A percentile compares a stretch with the other conserved stretches of the same genome.
Conservation (phyloP, 2,888 invertebrate species). For the Tenodera sinensis region DNA sequence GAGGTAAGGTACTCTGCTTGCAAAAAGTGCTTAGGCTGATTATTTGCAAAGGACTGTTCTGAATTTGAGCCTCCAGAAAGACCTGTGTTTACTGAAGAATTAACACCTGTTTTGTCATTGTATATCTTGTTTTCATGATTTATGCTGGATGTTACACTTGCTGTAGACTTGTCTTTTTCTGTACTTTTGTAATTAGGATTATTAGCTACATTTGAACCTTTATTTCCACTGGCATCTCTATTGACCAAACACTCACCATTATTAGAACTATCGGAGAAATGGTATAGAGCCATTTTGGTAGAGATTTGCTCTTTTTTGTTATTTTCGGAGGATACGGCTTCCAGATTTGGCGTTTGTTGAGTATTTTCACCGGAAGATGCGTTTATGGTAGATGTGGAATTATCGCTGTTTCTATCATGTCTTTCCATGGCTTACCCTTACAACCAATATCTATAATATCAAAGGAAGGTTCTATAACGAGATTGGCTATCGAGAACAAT, state of each 20-base stretch:
- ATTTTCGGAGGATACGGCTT: background rate
- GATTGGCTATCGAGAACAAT: background rate
- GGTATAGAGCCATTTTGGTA: background rate
- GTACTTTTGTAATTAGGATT: background rate
- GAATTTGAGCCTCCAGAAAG: background rate
- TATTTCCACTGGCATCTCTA: background rate
- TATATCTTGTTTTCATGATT: background rate
- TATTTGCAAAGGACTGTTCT: background rate
- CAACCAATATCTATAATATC: too few relatives aligned
- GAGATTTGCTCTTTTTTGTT: background rate
- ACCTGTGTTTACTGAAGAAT: background rate
- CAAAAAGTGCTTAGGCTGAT: background rate
- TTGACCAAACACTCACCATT: background rate
- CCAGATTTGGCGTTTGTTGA: background rate
- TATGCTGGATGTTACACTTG: background rate
- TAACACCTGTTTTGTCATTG: background rate
- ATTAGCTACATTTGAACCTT: background rate
- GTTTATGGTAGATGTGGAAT: background rate
- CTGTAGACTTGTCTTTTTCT: background rate
- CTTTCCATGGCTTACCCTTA: too few relatives aligned
- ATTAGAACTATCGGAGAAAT: background rate
- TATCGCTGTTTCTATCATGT: too few relatives aligned
- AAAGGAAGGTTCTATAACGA: background rate
- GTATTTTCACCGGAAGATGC: background rate
- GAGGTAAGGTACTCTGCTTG: background rate